Percentiles rank a stretch among this genome's conserved stretches.
These are phyloP conservation scores for Peucedramus taeniatus DNA, from an alignment of 2,113 vertebrate genomes.

Conservation along the genomic window DNA sequence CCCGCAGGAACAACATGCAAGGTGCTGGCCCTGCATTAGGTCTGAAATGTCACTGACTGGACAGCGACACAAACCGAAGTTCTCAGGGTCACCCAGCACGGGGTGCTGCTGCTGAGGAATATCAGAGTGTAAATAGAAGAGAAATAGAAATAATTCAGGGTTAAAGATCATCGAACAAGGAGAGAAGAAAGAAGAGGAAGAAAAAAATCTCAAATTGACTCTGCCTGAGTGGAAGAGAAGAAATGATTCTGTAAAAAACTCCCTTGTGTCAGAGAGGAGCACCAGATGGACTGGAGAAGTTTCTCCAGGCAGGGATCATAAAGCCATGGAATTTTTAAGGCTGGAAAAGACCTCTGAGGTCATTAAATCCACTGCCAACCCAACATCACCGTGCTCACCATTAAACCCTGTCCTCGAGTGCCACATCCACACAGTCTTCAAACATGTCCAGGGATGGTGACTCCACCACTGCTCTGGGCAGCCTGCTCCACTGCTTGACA, in stretches of 20 bases:
- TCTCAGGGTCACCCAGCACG: neutral
- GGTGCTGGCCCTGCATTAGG: accelerated
- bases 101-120: neutral
- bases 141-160: neutral
- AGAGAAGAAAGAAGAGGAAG: neutral
- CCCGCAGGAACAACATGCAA: accelerated
- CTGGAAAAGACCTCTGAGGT: neutral
- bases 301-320: neutral
- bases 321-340: neutral
- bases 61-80: accelerated
- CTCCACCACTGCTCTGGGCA: neutral
- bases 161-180: neutral
- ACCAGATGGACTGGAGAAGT: neutral
- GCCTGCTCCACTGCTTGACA: neutral
- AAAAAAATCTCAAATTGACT: neutral
- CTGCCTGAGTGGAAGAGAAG: neutral
- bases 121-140: accelerated
- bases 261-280: neutral
- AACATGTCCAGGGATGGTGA: neutral
- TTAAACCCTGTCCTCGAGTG: neutral
- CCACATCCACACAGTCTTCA: neutral
- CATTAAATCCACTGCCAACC: neutral
- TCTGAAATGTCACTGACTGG: accelerated
- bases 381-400: neutral
- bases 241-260: accelerated